Evolutionary conservation across 2,888 invertebrate genomes (phyloP), one percentile per base, ranked within the genome.

Genomic region (Pseudococcus longispinus): DNA sequence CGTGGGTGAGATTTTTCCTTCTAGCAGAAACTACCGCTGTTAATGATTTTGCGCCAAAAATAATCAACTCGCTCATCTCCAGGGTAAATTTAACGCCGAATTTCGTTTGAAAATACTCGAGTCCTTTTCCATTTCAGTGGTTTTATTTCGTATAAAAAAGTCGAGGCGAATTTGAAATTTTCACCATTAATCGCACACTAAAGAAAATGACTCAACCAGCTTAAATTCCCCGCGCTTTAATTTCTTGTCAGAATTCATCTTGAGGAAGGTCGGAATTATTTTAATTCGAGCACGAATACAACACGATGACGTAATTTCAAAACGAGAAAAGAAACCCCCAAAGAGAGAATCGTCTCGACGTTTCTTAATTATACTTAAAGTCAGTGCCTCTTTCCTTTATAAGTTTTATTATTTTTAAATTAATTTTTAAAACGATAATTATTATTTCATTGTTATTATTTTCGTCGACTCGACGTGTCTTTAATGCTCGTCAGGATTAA

Each of bases 41-140:
- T 29, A 70, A 70, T 70, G 70, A 70, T 70, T 70, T 29, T 18
- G 70, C 70, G 29, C 70, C 70, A 70, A 70, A 70, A 70, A 70
- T 70, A 70, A 70, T 70, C 70, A 70, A 70, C 70, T 70, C 70
- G 70, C 70, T 70, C 70, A 70, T 70, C 70, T 70, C 70, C 29
- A 70, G 70, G 70, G 70, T 70, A 9, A 70, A 70, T 70, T 70
- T 70, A 70, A 70, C 70, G 70, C 70, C 70, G 70, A 70, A 70
- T 70, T 70, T 70, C 70, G 70, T 70, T 70, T 70, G 70, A 70
- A 70, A 70, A 70, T 70, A 70, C 70, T 70, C 70, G 70, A 70
- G 70, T 70, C 29, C 20, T 70, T 70, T 70, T 70, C 70, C 70
- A 70, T 70, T 70, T 70, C 70, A 70, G 70, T 70, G 70, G 29